These are phyloP conservation scores for Dyspetes luteomarginatus DNA, from an alignment of 2,888 invertebrate species.

Conservation along the genomic window DNA sequence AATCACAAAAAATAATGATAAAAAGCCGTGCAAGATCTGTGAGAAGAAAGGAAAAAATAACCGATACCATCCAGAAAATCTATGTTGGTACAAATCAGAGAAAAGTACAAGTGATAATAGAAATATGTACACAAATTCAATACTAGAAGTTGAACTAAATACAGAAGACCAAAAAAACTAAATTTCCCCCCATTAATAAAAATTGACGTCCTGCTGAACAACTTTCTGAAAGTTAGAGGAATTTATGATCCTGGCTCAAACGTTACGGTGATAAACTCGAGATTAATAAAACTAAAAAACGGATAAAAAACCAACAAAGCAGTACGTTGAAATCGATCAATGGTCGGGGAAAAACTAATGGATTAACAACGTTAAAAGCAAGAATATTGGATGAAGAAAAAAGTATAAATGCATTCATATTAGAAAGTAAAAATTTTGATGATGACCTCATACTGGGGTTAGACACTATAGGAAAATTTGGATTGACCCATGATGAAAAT, in stretches of 20 bases:
- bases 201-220: conserved; percentile 52
- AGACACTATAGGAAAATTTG: conserved; percentile 48
- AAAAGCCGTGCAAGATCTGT: conserved; percentile 32
- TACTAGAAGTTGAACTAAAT: conserved; percentile 68
- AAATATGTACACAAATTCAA: conserved; percentile 63
- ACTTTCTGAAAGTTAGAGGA: conserved; percentile 49
- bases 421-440: conserved; percentile 48
- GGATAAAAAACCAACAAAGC: conserved; percentile 42
- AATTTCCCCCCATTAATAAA: conserved; percentile 65
- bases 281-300: conserved; percentile 61
- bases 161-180: conserved; percentile 68
- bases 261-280: conserved; percentile 63
- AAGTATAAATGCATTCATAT: conserved; percentile 46
- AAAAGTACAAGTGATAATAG: conserved; percentile 48
- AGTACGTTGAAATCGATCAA: conserved; percentile 57
- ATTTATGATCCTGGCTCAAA: conserved; percentile 66
- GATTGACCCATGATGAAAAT: conserved; percentile 52
- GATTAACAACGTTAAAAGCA: conserved; percentile 47
- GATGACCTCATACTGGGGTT: conserved; percentile 51
- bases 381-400: conserved; percentile 49
- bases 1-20: not conserved
- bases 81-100: conserved; percentile 63
- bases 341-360: conserved; percentile 40
- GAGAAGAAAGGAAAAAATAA: conserved; percentile 50
- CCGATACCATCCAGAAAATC: conserved; percentile 59